Conservation (phyloP, 1,140 invertebrate species). For the Sarcophaga bullata region DNA sequence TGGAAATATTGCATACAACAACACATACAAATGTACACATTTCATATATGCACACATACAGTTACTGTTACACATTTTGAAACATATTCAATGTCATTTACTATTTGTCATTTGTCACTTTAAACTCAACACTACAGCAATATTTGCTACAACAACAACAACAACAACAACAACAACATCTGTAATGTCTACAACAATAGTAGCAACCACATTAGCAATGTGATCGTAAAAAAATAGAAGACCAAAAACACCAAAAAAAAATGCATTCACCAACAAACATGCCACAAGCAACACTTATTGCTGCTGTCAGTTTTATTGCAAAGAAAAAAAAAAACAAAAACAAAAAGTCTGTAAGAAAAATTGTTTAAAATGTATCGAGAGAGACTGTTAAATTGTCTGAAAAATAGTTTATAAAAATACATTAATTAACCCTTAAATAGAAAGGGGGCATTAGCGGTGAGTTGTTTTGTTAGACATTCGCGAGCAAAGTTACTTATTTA, state of each 20-base stretch:
- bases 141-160: neutral
- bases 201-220: too few relatives aligned
- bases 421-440: neutral
- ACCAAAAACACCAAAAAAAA: neutral
- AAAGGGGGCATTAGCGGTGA: neutral
- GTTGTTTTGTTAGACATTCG: too few relatives aligned
- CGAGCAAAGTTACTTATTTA: too few relatives aligned
- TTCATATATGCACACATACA: neutral
- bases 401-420: too few relatives aligned
- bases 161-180: constrained; percentile 17
- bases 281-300: constrained; percentile 34
- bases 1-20: neutral
- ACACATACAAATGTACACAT: neutral
- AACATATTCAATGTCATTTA: constrained; percentile 38
- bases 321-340: neutral
- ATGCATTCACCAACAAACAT: neutral
- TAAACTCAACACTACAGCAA: constrained; percentile 4
- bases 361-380: neutral
- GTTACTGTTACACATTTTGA: too few relatives aligned
- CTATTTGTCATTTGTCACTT: constrained; percentile 38
- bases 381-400: too few relatives aligned
- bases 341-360: neutral
- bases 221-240: too few relatives aligned
- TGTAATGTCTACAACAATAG: too few relatives aligned
- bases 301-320: constrained; percentile 9